phyloP scores from a whole-genome alignment of 2,113 vertebrate genomes.

The Hemiprocne comata region DNA sequence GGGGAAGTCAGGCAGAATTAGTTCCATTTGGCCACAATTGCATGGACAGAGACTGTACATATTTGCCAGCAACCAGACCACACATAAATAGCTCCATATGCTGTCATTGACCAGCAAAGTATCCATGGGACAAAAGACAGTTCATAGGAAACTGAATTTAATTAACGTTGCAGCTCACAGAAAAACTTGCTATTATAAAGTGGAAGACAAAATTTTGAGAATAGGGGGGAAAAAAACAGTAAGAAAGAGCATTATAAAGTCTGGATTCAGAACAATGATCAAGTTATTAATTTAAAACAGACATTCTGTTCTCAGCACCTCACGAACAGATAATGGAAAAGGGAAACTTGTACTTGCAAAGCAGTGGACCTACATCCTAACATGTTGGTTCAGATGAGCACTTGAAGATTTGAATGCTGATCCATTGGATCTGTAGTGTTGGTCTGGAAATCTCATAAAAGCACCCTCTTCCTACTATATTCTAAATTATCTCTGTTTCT shows the following conservation, averaged over 20 bases:
- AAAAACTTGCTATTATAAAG: not conserved
- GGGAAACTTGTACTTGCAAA: not conserved
- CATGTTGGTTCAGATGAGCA: not conserved
- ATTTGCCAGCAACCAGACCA: not conserved
- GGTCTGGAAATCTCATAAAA: not conserved
- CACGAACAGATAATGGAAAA: slow-evolving; percentile 14
- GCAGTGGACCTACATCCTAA: not conserved
- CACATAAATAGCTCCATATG: not conserved
- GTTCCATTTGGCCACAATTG: not conserved
- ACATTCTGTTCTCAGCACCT: not conserved
- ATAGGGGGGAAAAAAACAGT: not conserved
- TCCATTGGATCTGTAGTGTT: not conserved
- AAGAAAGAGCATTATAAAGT: not conserved
- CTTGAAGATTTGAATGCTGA: not conserved
- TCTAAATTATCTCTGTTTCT: not conserved
- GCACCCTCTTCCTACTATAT: not conserved
- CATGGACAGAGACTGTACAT: not conserved
- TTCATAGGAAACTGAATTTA: slow-evolving; percentile 9
- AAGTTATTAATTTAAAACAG: slow-evolving; percentile 46
- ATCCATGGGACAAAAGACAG: not conserved
- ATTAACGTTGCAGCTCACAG: slow-evolving; percentile 6
- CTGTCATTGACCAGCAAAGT: not conserved
- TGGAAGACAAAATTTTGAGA: not conserved
- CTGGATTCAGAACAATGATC: slow-evolving; percentile 8
- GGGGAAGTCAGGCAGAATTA: not conserved